phyloP scores from a whole-genome alignment of 1,140 invertebrate species.

The Leptestheria dahalacensis region DNA sequence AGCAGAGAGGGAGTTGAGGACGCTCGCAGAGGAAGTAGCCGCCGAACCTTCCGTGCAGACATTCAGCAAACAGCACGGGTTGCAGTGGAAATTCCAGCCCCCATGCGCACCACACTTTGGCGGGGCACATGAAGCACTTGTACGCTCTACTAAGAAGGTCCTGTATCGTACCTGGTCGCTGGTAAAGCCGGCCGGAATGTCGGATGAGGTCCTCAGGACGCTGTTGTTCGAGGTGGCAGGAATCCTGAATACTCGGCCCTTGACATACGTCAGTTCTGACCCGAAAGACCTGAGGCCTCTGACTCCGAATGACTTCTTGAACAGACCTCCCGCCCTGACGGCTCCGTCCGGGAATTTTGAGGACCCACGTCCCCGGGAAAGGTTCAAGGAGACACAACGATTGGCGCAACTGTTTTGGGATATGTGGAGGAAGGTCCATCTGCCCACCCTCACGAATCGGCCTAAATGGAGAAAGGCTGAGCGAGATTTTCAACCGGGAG shows the following conservation, averaged over 20 bases:
- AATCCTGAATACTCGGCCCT: background rate
- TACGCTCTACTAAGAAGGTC: constrained; percentile 19
- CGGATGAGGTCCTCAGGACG: background rate
- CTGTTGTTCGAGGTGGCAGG: constrained; percentile 8
- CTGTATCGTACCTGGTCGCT: background rate
- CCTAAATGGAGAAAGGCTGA: background rate
- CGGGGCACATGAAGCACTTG: constrained; percentile 28
- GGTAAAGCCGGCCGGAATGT: too few species aligned
- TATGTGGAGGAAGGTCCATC: background rate
- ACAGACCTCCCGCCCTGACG: background rate
- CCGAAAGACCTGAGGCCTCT: background rate
- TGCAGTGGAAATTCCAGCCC: constrained; percentile 31
- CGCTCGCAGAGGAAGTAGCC: background rate
- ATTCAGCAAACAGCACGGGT: constrained; percentile 19
- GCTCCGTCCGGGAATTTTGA: background rate
- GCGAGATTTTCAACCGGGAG: background rate
- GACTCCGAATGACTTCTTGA: background rate
- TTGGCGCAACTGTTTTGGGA: background rate
- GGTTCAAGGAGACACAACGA: background rate
- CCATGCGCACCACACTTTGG: constrained; percentile 29
- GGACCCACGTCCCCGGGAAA: background rate
- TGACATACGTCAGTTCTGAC: constrained; percentile 4
- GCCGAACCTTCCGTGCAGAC: background rate
- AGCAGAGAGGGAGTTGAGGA: constrained; percentile 16
- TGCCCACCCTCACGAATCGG: background rate